phyloP scores from a whole-genome alignment of 2,113 vertebrate genomes.

The Myodes glareolus region DNA sequence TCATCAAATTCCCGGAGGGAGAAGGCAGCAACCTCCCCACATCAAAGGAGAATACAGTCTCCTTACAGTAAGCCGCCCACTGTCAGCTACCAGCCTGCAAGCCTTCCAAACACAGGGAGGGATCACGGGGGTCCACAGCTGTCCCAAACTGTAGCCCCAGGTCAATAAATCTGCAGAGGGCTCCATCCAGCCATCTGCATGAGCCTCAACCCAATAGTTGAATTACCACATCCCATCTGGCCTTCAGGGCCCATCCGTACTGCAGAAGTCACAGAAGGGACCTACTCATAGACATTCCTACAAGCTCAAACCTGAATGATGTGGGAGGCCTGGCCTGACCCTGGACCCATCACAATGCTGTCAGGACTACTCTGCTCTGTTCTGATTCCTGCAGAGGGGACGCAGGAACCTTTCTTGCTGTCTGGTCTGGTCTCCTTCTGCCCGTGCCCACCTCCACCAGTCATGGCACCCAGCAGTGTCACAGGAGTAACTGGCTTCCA shows the following conservation, averaged over 20 bases:
- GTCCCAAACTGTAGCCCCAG: background rate
- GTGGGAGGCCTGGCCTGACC: background rate
- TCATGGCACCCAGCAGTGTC: background rate
- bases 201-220: background rate
- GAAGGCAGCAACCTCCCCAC: background rate
- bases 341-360: background rate
- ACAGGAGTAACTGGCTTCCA: background rate
- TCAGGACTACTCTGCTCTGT: background rate
- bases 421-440: background rate
- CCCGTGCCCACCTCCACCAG: background rate
- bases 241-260: too few species aligned
- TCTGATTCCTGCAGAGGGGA: too few species aligned
- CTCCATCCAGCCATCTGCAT: background rate
- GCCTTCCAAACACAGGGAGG: background rate
- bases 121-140: background rate
- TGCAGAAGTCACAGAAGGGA: background rate
- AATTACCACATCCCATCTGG: background rate
- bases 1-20: background rate
- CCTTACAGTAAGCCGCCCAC: background rate
- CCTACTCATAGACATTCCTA: background rate
- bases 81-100: background rate
- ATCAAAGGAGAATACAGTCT: background rate
- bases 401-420: background rate
- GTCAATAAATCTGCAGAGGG: background rate
- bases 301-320: background rate